Percentiles rank a stretch among this genome's conserved stretches.
These are phyloP conservation scores for Camelus dromedarius DNA, from an alignment of 2,113 vertebrate species.

Conservation along the genomic window DNA sequence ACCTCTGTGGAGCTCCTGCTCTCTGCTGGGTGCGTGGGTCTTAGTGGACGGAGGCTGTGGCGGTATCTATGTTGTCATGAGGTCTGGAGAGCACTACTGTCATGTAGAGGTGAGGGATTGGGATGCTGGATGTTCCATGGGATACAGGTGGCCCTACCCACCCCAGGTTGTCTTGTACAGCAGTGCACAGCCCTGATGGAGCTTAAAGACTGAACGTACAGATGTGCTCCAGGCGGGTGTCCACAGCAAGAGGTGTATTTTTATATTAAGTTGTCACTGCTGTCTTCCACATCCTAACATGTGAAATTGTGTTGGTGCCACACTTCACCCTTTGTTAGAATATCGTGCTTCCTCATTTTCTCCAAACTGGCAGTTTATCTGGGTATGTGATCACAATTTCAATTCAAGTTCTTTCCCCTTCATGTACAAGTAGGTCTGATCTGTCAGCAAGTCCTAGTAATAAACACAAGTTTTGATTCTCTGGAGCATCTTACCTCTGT, in stretches of 20 bases:
- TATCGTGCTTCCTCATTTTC: neutral
- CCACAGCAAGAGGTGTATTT: neutral
- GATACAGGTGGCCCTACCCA: rapidly evolving
- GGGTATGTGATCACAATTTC: neutral
- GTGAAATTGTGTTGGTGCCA: neutral
- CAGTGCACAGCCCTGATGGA: neutral
- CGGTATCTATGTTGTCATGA: neutral
- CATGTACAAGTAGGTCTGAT: neutral
- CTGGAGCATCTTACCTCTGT: neutral
- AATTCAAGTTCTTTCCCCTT: neutral
- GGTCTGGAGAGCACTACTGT: neutral
- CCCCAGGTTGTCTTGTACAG: neutral
- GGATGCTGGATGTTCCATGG: neutral
- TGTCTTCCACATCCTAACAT: neutral
- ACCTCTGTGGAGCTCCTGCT: neutral
- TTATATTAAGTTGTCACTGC: neutral
- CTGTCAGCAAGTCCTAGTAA: neutral
- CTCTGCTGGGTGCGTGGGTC: no score
- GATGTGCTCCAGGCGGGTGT: neutral
- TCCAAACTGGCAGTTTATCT: neutral
- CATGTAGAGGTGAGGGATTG: neutral
- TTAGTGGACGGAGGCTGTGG: neutral
- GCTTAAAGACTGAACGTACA: neutral
- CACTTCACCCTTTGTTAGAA: neutral
- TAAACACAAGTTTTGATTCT: neutral